A percentile compares a stretch with the other conserved stretches of the same genome.
phyloP scores from a whole-genome alignment of 1,140 invertebrate genomes.

The Leptinotarsa undecemlineata region DNA sequence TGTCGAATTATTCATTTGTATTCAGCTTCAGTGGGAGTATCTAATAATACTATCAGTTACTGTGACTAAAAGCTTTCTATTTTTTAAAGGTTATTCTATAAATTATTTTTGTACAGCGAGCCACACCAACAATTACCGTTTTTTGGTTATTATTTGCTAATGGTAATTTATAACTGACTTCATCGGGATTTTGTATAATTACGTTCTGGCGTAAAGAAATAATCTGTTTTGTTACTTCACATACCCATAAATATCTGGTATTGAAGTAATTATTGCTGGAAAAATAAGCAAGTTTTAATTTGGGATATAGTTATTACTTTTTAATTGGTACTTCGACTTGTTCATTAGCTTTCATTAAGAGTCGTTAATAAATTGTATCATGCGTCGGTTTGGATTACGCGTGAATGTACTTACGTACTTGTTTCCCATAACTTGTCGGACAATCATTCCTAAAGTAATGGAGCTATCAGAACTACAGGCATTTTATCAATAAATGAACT shows the following conservation, averaged over 20 bases:
- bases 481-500: too few relatives aligned
- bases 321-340: slow-evolving; percentile 12
- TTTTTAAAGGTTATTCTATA: slow-evolving; percentile 3
- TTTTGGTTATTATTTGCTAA: slow-evolving; percentile 6
- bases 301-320: slow-evolving; percentile 10
- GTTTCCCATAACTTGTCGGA: too few relatives aligned
- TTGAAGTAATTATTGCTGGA: background rate
- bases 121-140: background rate
- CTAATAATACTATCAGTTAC: background rate
- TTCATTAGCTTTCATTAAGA: slow-evolving; percentile 7
- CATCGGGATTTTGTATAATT: background rate
- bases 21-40: background rate
- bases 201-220: background rate
- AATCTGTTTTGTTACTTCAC: slow-evolving; percentile 4
- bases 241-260: background rate
- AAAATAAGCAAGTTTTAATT: slow-evolving; percentile 13
- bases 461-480: too few relatives aligned
- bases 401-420: too few relatives aligned
- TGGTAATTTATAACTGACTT: background rate
- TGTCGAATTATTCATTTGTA: background rate
- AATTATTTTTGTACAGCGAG: background rate
- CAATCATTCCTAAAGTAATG: too few relatives aligned
- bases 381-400: too few relatives aligned
- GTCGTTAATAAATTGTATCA: background rate
- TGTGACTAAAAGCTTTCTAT: slow-evolving; percentile 4